These are phyloP conservation scores for Perccottus glenii DNA, from an alignment of 2,113 vertebrate species.

Conservation along the genomic window DNA sequence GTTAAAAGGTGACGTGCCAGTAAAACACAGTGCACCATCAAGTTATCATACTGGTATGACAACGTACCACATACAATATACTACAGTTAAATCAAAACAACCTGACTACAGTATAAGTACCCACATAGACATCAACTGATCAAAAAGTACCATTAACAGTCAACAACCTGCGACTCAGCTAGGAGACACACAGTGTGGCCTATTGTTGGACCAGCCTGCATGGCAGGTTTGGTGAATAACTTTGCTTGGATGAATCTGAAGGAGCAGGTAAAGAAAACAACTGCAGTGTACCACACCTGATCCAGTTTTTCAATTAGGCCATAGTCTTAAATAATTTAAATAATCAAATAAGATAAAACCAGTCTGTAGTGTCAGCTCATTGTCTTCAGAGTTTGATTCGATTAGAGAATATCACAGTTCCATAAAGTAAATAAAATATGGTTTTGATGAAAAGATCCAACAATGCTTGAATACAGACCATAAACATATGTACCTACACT, in stretches of 20 bases:
- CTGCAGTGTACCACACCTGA: conserved; percentile 51
- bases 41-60: conserved; percentile 48
- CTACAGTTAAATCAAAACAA: conserved; percentile 42
- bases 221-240: conserved; percentile 63
- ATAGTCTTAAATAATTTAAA: conserved; percentile 35
- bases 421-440: conserved; percentile 16
- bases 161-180: conserved; percentile 48
- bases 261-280: conserved; percentile 17
- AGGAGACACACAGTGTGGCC: conserved; percentile 47
- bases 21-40: conserved; percentile 55
- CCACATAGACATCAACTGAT: conserved; percentile 46
- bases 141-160: conserved; percentile 64
- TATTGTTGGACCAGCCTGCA: conserved; percentile 56
- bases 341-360: conserved; percentile 51
- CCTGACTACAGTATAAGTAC: conserved; percentile 38
- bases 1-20: conserved; percentile 46
- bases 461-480: conserved; percentile 21
- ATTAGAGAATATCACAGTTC: conserved; percentile 57
- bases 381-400: conserved; percentile 46
- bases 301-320: conserved; percentile 61
- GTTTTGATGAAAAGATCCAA: conserved; percentile 21
- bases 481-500: conserved; percentile 33
- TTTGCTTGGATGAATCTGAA: conserved; percentile 42
- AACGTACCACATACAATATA: conserved; percentile 46
- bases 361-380: conserved; percentile 66